A percentile compares a stretch with the other conserved stretches of the same genome.
These are phyloP conservation scores for Dendrophyllia cribrosa DNA, from an alignment of 64 coral and sea anemone genomes.

Conservation along the genomic window DNA sequence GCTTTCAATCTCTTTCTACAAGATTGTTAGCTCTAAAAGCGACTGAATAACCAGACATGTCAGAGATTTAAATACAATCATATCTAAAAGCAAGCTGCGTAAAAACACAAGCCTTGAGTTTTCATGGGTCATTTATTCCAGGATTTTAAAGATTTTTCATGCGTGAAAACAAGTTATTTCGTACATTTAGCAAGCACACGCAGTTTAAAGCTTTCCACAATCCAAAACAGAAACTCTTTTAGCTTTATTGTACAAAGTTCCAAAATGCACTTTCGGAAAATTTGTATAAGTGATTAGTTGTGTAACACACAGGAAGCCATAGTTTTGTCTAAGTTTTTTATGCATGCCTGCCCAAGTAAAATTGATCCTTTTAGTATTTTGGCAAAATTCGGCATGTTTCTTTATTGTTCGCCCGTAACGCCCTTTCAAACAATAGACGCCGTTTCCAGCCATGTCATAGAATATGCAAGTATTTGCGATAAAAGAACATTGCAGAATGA, in stretches of 20 bases:
- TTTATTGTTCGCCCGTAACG: slow-evolving; percentile 15
- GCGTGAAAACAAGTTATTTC: background rate
- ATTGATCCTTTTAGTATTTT: background rate
- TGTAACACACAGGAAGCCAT: background rate
- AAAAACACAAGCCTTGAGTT: background rate
- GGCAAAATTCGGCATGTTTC: slow-evolving; percentile 9
- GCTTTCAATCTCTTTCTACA: too few relatives aligned
- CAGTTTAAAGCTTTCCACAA: background rate
- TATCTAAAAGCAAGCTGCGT: background rate
- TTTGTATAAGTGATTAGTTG: background rate
- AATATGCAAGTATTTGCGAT: background rate
- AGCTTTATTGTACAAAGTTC: background rate
- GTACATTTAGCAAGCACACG: background rate
- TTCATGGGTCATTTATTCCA: background rate
- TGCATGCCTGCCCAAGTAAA: slow-evolving; percentile 25
- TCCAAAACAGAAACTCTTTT: background rate
- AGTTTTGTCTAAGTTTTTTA: background rate
- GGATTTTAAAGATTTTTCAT: background rate
- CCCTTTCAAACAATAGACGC: slow-evolving; percentile 24
- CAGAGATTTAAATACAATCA: background rate
- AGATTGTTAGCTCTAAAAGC: too few relatives aligned
- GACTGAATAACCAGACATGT: too few relatives aligned
- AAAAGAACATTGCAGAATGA: slow-evolving; percentile 11
- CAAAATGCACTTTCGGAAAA: background rate
- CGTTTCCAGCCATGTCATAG: background rate